A percentile compares a stretch with the other conserved stretches of the same genome.
Evolutionary conservation across 2,888 invertebrate genomes (phyloP).

Genomic region (Cremastobaeus sp.): DNA sequence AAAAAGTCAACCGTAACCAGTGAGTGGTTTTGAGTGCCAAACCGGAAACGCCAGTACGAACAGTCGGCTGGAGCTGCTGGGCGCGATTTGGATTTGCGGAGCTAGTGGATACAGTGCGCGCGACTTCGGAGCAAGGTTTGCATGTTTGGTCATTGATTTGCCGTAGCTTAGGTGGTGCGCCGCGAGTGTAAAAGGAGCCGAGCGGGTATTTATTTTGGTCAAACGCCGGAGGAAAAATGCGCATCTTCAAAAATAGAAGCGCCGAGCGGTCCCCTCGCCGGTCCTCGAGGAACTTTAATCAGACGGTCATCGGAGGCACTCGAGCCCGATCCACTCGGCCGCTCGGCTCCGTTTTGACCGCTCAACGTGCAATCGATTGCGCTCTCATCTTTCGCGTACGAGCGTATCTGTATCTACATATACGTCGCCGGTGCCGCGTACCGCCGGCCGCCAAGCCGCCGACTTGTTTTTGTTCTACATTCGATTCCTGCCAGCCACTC

Average conservation of each 20-base stretch:
- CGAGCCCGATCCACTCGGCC: constrained; percentile 14
- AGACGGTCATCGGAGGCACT: constrained; percentile 43
- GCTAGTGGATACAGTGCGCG: too few relatives aligned
- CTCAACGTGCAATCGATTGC: constrained; percentile 40
- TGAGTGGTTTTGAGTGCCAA: constrained; percentile 15
- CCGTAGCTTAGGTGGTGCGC: too few relatives aligned
- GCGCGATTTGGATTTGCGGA: too few relatives aligned
- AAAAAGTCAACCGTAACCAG: constrained; percentile 16
- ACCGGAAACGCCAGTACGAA: background rate
- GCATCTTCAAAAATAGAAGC: constrained; percentile 42
- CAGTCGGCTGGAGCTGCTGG: background rate
- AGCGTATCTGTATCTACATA: constrained; percentile 23
- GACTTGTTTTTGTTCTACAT: constrained; percentile 25
- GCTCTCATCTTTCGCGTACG: constrained; percentile 41
- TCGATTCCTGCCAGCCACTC: constrained; percentile 9
- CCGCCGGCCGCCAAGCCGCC: constrained; percentile 20
- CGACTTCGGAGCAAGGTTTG: constrained; percentile 1
- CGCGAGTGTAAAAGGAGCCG: constrained; percentile 19
- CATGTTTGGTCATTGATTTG: too few relatives aligned
- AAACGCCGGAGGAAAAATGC: constrained; percentile 6
- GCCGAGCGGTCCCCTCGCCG: constrained; percentile 27
- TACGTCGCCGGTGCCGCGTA: constrained; percentile 36
- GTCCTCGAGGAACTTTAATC: constrained; percentile 35
- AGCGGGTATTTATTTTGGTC: too few relatives aligned
- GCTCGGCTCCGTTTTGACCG: constrained; percentile 21